A percentile compares a stretch with the other conserved stretches of the same genome.
Conservation (phyloP, 2,888 invertebrate species). For the Amblyteles armatorius region DNA sequence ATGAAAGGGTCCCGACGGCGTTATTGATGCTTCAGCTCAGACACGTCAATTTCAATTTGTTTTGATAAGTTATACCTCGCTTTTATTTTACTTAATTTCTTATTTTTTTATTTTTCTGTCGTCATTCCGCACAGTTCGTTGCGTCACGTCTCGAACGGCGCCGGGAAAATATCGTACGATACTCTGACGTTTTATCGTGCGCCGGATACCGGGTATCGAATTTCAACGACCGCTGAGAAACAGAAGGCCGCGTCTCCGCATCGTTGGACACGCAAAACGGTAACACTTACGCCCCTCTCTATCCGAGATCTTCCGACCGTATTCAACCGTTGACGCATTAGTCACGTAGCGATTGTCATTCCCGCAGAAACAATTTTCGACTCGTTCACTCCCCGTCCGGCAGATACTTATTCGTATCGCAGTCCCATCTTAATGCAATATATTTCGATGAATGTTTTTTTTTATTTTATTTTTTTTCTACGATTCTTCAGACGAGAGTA, state of each 20-base stretch:
- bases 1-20: constrained; percentile 36
- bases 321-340: constrained; percentile 14
- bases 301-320: neutral
- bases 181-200: neutral
- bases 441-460: neutral
- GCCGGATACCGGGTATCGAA: neutral
- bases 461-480: constrained; percentile 1
- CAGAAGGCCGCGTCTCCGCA: no score
- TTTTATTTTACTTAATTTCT: neutral
- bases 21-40: constrained; percentile 46
- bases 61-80: constrained; percentile 18
- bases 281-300: neutral
- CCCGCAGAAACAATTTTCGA: constrained; percentile 5
- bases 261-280: no score
- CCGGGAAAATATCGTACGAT: constrained; percentile 13
- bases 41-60: constrained; percentile 49
- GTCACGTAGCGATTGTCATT: constrained; percentile 36
- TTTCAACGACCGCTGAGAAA: no score
- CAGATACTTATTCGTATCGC: constrained; percentile 15
- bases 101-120: neutral
- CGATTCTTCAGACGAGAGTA: neutral
- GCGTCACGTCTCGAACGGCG: constrained; percentile 18
- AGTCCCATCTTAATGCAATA: constrained; percentile 15
- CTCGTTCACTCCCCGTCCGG: neutral
- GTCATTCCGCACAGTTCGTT: constrained; percentile 2